A percentile compares a stretch with the other conserved stretches of the same genome.
Evolutionary conservation across 92 coral and sea anemone genomes (phyloP).

Genomic region (Umimayanthus chanpuru): DNA sequence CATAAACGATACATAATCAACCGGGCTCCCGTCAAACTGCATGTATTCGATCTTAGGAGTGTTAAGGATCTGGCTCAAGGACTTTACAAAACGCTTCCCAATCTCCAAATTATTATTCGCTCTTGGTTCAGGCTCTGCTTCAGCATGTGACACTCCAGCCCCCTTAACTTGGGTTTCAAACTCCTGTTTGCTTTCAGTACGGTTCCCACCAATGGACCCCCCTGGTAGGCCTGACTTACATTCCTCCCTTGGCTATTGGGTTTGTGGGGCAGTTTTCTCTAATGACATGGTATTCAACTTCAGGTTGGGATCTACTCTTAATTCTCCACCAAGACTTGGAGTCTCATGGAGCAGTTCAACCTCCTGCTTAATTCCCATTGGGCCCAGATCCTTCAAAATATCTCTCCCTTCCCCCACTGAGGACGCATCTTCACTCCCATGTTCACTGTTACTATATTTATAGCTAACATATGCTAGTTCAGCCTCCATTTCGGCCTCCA

Average conservation of each 20-base stretch:
- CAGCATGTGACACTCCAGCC: too few species aligned
- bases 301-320: neutral
- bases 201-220: too few species aligned
- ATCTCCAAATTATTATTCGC: neutral
- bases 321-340: neutral
- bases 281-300: neutral
- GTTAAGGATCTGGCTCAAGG: conserved; percentile 33
- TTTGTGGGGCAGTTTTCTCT: too few species aligned
- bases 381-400: too few species aligned
- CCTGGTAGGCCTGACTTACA: too few species aligned
- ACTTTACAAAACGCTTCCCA: neutral
- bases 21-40: conserved; percentile 51
- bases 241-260: too few species aligned
- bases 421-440: neutral
- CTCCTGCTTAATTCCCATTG: neutral
- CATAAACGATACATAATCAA: conserved; percentile 32
- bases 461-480: conserved; percentile 37
- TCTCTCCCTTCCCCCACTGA: neutral
- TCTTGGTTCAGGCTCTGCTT: neutral
- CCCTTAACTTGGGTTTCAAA: too few species aligned
- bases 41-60: conserved; percentile 48
- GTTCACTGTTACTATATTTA: neutral
- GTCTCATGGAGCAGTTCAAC: neutral
- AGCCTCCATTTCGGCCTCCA: conserved; percentile 29
- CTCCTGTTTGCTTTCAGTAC: too few species aligned